Evolutionary conservation across 92 coral and sea anemone species (phyloP).

Genomic region (Parazoanthus atlanticus): DNA sequence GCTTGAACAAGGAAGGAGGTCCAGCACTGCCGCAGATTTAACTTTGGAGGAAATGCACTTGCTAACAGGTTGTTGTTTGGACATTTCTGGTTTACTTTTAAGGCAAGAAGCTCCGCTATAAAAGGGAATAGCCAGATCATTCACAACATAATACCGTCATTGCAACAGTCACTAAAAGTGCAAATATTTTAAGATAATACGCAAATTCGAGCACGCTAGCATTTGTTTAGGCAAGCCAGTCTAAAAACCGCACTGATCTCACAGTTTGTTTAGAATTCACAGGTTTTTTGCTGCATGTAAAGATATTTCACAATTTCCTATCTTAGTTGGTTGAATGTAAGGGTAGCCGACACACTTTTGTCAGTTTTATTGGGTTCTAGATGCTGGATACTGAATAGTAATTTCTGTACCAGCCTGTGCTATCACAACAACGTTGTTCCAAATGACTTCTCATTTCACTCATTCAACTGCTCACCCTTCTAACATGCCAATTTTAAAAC

Average conservation of each 20-base stretch:
- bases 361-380: no score
- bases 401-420: background rate
- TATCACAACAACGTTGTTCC: no score
- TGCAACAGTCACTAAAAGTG: background rate
- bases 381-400: no score
- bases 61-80: conserved; percentile 4
- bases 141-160: background rate
- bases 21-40: conserved; percentile 14
- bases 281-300: no score
- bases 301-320: no score
- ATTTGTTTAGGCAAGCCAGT: no score
- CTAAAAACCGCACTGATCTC: no score
- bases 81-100: background rate
- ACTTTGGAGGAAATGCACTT: conserved; percentile 16
- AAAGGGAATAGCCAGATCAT: background rate
- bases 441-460: background rate
- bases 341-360: no score
- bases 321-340: no score
- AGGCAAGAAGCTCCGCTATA: background rate
- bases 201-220: no score
- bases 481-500: background rate
- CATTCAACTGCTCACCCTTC: background rate
- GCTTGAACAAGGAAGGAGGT: conserved; percentile 15
- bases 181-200: no score
- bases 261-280: no score